phyloP scores from a whole-genome alignment of 2,797 vertebrate species.

The Sebastes kiyomatsui region DNA sequence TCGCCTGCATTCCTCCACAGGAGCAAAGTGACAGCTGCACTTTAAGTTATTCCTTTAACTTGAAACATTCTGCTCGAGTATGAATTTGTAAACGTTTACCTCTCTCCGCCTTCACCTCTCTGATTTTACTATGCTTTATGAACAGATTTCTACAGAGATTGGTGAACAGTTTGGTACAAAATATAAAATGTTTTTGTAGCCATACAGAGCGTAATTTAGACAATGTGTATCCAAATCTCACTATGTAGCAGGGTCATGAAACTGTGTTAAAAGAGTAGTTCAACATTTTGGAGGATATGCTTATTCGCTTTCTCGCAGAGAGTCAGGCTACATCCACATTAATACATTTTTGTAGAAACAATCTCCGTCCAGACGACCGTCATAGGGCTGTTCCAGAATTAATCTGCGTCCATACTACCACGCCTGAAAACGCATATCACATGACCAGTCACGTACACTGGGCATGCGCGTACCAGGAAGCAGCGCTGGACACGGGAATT shows the following conservation, averaged over 20 bases:
- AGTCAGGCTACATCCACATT: too few species aligned
- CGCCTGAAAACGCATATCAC: too few species aligned
- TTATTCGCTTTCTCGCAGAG: too few species aligned
- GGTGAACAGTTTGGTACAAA: neutral
- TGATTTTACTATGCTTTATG: neutral
- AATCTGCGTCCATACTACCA: too few species aligned
- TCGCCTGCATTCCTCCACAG: slow-evolving; percentile 1
- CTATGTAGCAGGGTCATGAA: neutral
- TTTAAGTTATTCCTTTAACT: slow-evolving; percentile 5
- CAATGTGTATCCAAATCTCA: neutral
- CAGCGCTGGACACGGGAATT: too few species aligned
- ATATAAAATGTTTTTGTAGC: neutral
- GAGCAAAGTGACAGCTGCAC: neutral
- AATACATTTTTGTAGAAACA: neutral
- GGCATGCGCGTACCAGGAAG: too few species aligned
- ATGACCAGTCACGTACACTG: too few species aligned
- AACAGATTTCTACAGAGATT: neutral
- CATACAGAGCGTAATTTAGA: neutral
- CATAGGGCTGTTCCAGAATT: too few species aligned
- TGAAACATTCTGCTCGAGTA: neutral
- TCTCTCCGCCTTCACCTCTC: neutral
- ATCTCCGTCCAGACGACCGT: too few species aligned
- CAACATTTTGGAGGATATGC: neutral
- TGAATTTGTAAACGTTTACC: neutral
- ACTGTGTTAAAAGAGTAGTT: neutral